Evolutionary conservation across 2,888 invertebrate genomes (phyloP).

Genomic region (Mythimna impura): DNA sequence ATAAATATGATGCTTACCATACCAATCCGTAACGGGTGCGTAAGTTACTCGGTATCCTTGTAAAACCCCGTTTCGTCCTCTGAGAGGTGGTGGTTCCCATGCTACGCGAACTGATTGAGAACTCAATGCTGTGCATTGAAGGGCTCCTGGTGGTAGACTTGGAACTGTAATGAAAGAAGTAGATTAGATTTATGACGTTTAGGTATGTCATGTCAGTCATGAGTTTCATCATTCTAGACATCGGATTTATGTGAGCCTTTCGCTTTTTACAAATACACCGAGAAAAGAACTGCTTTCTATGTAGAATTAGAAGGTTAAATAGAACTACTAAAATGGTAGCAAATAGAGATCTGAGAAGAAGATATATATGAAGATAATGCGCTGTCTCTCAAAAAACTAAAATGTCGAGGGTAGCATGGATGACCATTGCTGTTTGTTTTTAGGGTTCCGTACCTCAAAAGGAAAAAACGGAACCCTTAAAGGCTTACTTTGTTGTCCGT

Average conservation of each 20-base stretch:
- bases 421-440: no score
- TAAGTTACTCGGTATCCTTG: conserved; percentile 96
- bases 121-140: conserved; percentile 95
- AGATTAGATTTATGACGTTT: not conserved
- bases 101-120: conserved; percentile 96
- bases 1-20: conserved; percentile 89
- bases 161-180: conserved; percentile 91
- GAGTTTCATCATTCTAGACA: not conserved
- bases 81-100: conserved; percentile 95
- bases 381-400: no score
- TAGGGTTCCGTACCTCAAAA: no score
- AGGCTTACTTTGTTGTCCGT: no score
- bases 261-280: no score
- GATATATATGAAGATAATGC: no score
- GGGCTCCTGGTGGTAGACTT: conserved; percentile 95
- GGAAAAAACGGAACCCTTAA: no score
- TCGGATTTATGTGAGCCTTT: not conserved
- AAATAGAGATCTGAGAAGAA: not conserved
- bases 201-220: no score
- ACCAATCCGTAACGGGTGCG: conserved; percentile 94
- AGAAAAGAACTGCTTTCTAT: no score
- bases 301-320: no score
- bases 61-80: conserved; percentile 95
- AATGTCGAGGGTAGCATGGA: no score
- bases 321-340: not conserved